Evolutionary conservation across 2,797 vertebrate genomes (phyloP).

Genomic region (Tolypeutes matacus): DNA sequence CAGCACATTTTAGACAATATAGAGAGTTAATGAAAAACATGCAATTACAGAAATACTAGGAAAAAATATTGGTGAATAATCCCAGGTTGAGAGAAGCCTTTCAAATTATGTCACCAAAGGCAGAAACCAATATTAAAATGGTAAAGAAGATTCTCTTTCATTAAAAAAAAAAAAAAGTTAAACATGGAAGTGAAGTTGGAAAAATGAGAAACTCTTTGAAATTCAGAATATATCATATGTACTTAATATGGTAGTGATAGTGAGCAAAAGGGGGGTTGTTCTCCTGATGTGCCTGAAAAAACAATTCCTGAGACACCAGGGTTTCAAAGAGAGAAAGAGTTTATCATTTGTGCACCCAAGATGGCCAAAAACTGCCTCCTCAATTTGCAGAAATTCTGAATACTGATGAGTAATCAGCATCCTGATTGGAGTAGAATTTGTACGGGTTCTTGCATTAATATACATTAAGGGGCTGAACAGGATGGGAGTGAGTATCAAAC

Average conservation of each 20-base stretch:
- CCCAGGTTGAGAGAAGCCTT: background rate
- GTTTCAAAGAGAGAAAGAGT: too few relatives aligned
- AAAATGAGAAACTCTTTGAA: background rate
- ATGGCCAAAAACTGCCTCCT: too few relatives aligned
- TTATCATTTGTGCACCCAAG: too few relatives aligned
- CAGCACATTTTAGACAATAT: background rate
- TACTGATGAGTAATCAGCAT: too few relatives aligned
- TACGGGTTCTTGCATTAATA: too few relatives aligned
- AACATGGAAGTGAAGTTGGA: background rate
- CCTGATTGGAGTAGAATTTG: too few relatives aligned
- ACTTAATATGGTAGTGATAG: background rate
- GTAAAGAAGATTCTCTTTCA: background rate
- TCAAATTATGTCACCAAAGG: background rate
- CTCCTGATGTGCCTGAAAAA: too few relatives aligned
- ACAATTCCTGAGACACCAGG: too few relatives aligned
- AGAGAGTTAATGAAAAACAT: constrained; percentile 13
- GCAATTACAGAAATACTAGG: background rate
- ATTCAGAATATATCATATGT: background rate
- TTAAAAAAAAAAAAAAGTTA: background rate
- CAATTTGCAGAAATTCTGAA: too few relatives aligned
- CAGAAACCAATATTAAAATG: background rate
- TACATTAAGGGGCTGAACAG: too few relatives aligned
- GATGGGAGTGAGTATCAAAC: too few relatives aligned
- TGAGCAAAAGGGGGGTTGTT: too few relatives aligned
- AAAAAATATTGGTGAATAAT: constrained; percentile 46